Base-by-base conservation (phyloP, 2,113 vertebrate genomes). In the Petrocephalus microphthalmus region DNA sequence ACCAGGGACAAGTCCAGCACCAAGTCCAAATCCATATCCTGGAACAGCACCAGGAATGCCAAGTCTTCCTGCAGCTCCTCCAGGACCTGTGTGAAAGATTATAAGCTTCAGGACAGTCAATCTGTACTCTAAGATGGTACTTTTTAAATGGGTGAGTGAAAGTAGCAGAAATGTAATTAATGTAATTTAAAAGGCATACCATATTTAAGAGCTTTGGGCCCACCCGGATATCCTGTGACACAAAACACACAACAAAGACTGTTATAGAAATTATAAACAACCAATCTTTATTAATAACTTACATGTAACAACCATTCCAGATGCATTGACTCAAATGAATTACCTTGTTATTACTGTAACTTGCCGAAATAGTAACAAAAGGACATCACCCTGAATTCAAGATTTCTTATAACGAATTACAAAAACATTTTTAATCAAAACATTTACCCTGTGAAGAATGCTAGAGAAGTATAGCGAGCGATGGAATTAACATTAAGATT, bases 201-300 rank as follows among this genome's bases (percentile, higher is more conserved):
- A 88, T 90, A 90, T 90, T 91, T 91, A 54, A 74, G 89, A 64
- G 91, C 88, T 87, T 90, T 91, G 52, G 85, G 87, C 13, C 53
- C 91, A 33, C 85, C 88, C 15, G 37, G 37, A 86, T 90, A 91
- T 45, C 82, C 91, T 91, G 82, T 45, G 51, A 84, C 86, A 47
- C 64, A 90, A 67, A 71, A 25, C 47, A 67, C 19, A 84, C 10
- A 49, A 51, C 8, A 51, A 7, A 51, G 20, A 51, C 47, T 84
- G 42, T 20, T 47, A 51, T 84, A n/a, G 8, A 22, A 51, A 45
- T 84, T 20, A n/a, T 51, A n/a, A n/a, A 84, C 45, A 84, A 20
- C 7, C 45, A 11, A 2, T 85, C 20, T 85, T n/a, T 47, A 53
- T 19, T 3, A 78, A 78, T 78, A 33, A 78, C 37, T 78, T 42